Conservation (phyloP, 2,797 vertebrate species). For the Phrynocephalus guinanensis region DNA sequence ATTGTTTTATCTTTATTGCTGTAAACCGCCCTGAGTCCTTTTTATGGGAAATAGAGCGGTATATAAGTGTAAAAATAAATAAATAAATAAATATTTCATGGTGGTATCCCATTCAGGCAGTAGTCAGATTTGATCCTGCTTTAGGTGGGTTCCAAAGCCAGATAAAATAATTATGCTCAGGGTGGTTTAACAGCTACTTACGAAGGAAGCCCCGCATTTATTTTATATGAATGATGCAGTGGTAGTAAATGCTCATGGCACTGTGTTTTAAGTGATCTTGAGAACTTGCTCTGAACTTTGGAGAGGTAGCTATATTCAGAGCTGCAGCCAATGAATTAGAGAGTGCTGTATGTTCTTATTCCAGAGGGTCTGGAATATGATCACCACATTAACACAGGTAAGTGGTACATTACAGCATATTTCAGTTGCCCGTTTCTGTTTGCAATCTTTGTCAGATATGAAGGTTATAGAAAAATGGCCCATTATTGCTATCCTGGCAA, state of each 20-base stretch:
- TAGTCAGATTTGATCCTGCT: too few relatives aligned
- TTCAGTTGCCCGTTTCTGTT: background rate
- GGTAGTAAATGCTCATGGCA: background rate
- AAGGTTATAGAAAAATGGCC: constrained; percentile 7
- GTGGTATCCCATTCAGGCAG: too few relatives aligned
- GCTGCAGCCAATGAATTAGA: background rate
- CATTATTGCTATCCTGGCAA: constrained; percentile 11
- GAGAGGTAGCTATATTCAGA: background rate
- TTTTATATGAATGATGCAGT: background rate
- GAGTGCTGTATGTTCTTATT: background rate
- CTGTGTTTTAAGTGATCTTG: background rate
- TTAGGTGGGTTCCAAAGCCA: too few relatives aligned
- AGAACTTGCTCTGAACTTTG: background rate
- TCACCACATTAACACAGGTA: background rate
- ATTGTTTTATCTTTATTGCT: too few relatives aligned
- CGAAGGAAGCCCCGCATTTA: background rate
- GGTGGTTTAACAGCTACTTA: background rate
- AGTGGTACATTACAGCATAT: background rate
- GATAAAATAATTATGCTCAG: too few relatives aligned
- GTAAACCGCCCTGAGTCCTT: too few relatives aligned
- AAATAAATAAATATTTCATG: too few relatives aligned
- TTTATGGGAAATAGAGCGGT: too few relatives aligned
- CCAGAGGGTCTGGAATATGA: background rate
- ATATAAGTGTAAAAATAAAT: too few relatives aligned
- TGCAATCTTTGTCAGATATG: constrained; percentile 3